A percentile compares a stretch with the other conserved stretches of the same genome.
These are phyloP conservation scores for Orchesella cincta DNA, from an alignment of 1,140 invertebrate species.

Conservation along the genomic window DNA sequence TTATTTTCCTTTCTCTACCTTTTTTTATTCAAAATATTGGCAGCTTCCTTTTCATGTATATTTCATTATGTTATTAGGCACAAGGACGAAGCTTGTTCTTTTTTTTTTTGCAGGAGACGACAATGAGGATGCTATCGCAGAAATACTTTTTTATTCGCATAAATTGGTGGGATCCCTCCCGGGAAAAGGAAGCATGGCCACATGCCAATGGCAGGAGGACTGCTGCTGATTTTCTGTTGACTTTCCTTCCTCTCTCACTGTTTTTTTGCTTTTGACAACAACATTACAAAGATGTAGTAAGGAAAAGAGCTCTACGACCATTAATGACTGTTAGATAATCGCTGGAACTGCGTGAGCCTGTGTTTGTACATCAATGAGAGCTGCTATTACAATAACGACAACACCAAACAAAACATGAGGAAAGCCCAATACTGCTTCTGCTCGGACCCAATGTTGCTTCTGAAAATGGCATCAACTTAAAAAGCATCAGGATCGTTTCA, in stretches of 20 bases:
- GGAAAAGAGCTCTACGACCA: not conserved
- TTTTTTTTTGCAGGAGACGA: not conserved
- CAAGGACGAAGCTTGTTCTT: not conserved
- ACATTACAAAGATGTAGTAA: not conserved
- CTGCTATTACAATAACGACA: constrained; percentile 14
- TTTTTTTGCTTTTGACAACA: not conserved
- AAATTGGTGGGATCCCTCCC: not conserved
- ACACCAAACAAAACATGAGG: not conserved
- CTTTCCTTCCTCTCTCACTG: not conserved
- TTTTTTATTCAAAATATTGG: constrained; percentile 7
- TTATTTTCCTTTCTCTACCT: not conserved
- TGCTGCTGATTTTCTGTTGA: not conserved
- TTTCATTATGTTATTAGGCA: not conserved
- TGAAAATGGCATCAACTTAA: no score
- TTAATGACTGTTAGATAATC: constrained; percentile 28
- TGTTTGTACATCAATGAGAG: constrained; percentile 12
- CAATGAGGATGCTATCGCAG: not conserved
- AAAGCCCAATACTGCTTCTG: not conserved
- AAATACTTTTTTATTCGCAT: not conserved
- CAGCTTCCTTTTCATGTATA: constrained; percentile 12
- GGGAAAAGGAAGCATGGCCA: not conserved
- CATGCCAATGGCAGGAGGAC: not conserved
- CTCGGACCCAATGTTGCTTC: no score
- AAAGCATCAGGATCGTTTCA: no score
- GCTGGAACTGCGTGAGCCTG: not conserved